These are phyloP conservation scores for Ancistrus triradiatus DNA, from an alignment of 2,113 vertebrate species.

Conservation along the genomic window DNA sequence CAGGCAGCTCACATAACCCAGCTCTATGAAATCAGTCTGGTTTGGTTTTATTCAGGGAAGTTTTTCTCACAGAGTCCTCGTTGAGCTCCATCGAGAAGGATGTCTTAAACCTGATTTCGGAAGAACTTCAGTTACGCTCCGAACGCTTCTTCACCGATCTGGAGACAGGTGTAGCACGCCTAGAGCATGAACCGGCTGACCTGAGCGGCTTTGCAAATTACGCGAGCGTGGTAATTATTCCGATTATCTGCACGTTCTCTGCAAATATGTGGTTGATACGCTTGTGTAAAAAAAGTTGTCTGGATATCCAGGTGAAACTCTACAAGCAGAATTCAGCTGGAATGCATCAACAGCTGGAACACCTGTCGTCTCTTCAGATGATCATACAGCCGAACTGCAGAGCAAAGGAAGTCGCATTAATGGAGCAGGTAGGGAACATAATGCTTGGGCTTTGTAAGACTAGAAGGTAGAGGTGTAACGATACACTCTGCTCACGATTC, in stretches of 20 bases:
- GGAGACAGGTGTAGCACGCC: conserved; percentile 45
- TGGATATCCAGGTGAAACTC: conserved; percentile 62
- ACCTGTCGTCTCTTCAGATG: conserved; percentile 64
- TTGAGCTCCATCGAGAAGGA: conserved; percentile 58
- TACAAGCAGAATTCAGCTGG: conserved; percentile 52
- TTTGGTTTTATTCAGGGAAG: too few relatives aligned
- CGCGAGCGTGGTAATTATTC: conserved; percentile 61
- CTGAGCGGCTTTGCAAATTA: conserved; percentile 61
- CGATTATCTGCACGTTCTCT: neutral
- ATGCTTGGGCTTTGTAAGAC: neutral
- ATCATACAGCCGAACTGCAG: conserved; percentile 54
- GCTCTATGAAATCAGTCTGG: too few relatives aligned
- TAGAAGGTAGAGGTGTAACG: too few relatives aligned
- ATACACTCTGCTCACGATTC: too few relatives aligned
- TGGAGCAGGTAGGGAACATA: conserved; percentile 63
- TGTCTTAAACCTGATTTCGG: conserved; percentile 54
- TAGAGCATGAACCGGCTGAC: conserved; percentile 56
- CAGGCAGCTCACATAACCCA: neutral
- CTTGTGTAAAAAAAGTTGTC: neutral
- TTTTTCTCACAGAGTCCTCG: conserved; percentile 57
- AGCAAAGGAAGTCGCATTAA: conserved; percentile 51
- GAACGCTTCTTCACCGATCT: conserved; percentile 62
- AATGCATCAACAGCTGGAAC: conserved; percentile 60
- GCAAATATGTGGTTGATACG: neutral
- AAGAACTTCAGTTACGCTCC: conserved; percentile 55